Evolutionary conservation across 2,888 invertebrate species (phyloP).

Genomic region (Nebria brevicollis): DNA sequence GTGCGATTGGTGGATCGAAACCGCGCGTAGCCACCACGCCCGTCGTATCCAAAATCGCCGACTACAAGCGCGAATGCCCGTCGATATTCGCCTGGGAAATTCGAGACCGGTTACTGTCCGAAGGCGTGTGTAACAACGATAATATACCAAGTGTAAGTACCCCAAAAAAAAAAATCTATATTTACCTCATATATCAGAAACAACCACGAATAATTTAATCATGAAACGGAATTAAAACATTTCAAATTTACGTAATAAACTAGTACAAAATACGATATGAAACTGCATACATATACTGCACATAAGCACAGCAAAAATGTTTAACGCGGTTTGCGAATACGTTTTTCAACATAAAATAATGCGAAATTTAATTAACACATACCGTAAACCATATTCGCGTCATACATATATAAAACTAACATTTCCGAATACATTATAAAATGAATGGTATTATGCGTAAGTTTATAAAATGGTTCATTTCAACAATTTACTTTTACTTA

Average conservation of each 20-base stretch:
- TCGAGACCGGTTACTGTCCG: constrained; percentile 90
- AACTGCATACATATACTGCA: neutral
- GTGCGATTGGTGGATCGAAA: constrained; percentile 97
- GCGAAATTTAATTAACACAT: constrained; percentile 8
- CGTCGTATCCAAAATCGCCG: constrained; percentile 94
- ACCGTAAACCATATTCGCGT: neutral
- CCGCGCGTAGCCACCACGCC: constrained; percentile 94
- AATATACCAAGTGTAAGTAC: constrained; percentile 97
- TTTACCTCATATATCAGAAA: too few species aligned
- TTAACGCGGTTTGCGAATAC: neutral
- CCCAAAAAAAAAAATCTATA: neutral
- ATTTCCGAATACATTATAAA: too few species aligned
- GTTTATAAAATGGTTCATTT: neutral
- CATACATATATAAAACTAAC: too few species aligned
- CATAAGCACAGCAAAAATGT: neutral
- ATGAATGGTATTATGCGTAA: too few species aligned
- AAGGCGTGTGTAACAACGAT: constrained; percentile 96
- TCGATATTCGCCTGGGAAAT: constrained; percentile 99
- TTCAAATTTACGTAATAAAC: too few species aligned
- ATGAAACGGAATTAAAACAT: too few species aligned
- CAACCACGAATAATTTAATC: too few species aligned
- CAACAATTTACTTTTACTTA: neutral
- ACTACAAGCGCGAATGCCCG: constrained; percentile 97
- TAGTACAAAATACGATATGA: too few species aligned
- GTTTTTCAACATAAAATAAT: constrained; percentile 9